phyloP scores from a whole-genome alignment of 2,797 vertebrate genomes.

The Rhadinocentrus ornatus region DNA sequence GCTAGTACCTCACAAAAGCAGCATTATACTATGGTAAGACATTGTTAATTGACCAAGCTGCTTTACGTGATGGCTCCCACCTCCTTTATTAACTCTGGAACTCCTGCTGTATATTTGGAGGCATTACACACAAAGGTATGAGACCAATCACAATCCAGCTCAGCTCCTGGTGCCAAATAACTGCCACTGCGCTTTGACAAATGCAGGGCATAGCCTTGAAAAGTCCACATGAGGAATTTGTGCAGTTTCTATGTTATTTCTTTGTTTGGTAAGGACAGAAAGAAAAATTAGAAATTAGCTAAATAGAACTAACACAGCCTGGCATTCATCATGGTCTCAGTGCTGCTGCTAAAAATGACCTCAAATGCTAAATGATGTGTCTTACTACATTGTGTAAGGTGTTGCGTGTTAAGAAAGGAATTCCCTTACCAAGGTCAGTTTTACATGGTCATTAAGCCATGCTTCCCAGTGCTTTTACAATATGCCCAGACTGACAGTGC shows the following conservation, averaged over 20 bases:
- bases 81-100: conserved; percentile 59
- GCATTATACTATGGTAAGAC: conserved; percentile 54
- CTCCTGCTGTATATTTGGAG: conserved; percentile 67
- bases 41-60: conserved; percentile 53
- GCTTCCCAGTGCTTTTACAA: conserved; percentile 10
- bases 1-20: conserved; percentile 62
- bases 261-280: conserved; percentile 37
- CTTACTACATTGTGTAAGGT: neutral
- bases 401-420: conserved; percentile 42
- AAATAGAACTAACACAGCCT: conserved; percentile 39
- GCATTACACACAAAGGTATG: conserved; percentile 52
- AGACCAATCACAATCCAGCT: conserved; percentile 60
- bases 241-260: conserved; percentile 51
- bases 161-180: conserved; percentile 65
- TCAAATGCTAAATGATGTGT: conserved; percentile 54
- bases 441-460: conserved; percentile 33
- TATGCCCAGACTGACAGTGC: conserved; percentile 28
- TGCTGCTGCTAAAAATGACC: conserved; percentile 38
- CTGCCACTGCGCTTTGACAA: conserved; percentile 62
- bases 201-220: conserved; percentile 56
- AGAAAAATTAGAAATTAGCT: conserved; percentile 58
- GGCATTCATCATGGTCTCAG: conserved; percentile 46
- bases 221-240: conserved; percentile 32
- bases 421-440: conserved; percentile 49
- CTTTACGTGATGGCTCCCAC: conserved; percentile 56